Percentiles rank a stretch among this genome's conserved stretches.
Conservation (phyloP, 64 coral and sea anemone genomes). For the Stylophora pistillata region DNA sequence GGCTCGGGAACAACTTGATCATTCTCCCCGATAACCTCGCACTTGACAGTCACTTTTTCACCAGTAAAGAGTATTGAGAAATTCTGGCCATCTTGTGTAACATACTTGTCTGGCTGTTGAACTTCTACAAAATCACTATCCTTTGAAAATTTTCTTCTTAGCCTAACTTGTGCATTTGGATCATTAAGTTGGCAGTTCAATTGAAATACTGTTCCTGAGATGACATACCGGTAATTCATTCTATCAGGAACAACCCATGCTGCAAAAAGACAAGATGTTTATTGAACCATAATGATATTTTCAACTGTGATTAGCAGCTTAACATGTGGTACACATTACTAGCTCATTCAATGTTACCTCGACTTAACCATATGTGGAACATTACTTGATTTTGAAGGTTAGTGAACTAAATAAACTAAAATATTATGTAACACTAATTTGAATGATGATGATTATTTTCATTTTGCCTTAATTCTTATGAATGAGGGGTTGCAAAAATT, state of each 20-base stretch:
- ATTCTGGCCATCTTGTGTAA: conserved; percentile 35
- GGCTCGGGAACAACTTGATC: background rate
- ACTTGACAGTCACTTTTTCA: background rate
- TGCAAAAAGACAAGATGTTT: background rate
- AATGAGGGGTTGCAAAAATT: too few species aligned
- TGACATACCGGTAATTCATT: background rate
- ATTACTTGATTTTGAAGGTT: too few species aligned
- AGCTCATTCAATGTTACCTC: too few species aligned
- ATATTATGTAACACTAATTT: too few species aligned
- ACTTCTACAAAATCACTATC: background rate
- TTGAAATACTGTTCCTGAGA: background rate
- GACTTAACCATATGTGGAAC: too few species aligned
- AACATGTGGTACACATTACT: background rate
- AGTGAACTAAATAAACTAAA: too few species aligned
- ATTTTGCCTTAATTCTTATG: too few species aligned
- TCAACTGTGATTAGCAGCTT: background rate
- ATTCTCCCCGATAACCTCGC: background rate
- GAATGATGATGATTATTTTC: too few species aligned
- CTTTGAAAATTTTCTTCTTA: background rate
- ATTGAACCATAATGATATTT: background rate
- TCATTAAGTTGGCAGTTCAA: background rate
- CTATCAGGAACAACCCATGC: background rate
- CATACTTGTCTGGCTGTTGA: background rate
- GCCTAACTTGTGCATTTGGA: background rate
- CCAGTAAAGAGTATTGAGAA: conserved; percentile 34